Conservation (phyloP, 2,113 vertebrate species). For the Polyodon spathula region DNA sequence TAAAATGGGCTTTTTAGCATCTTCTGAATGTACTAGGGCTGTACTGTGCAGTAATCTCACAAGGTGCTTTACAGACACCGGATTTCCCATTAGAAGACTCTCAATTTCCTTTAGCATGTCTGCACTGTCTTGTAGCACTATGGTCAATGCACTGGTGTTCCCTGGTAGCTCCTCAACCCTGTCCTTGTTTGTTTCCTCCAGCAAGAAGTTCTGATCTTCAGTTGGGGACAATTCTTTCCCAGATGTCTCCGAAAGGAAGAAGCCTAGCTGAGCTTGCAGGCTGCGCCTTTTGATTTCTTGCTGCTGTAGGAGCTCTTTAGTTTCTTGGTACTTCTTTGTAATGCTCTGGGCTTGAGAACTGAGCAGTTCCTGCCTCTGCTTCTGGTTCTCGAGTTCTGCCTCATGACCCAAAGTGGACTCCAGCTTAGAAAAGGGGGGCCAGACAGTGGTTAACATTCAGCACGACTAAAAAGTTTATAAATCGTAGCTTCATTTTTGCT, state of each 20-base stretch:
- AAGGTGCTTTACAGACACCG: slow-evolving; percentile 47
- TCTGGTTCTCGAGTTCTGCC: slow-evolving; percentile 61
- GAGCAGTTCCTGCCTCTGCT: slow-evolving; percentile 66
- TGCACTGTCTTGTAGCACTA: slow-evolving; percentile 44
- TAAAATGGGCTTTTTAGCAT: slow-evolving; percentile 4
- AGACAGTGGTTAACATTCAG: slow-evolving; percentile 74
- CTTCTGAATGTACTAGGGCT: slow-evolving; percentile 18
- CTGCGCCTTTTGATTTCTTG: slow-evolving; percentile 70
- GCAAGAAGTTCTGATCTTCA: slow-evolving; percentile 35
- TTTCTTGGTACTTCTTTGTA: slow-evolving; percentile 74
- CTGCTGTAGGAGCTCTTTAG: slow-evolving; percentile 70
- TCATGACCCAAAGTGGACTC: slow-evolving; percentile 67
- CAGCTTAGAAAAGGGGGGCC: slow-evolving; percentile 76
- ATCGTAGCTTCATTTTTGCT: slow-evolving; percentile 34
- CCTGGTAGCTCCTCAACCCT: slow-evolving; percentile 32
- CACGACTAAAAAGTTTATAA: slow-evolving; percentile 53
- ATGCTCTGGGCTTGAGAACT: slow-evolving; percentile 70
- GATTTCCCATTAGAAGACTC: slow-evolving; percentile 34
- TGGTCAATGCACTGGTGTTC: slow-evolving; percentile 35
- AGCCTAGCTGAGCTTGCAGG: slow-evolving; percentile 71
- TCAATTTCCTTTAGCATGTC: slow-evolving; percentile 52
- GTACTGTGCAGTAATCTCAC: slow-evolving; percentile 38
- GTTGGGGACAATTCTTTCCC: slow-evolving; percentile 49
- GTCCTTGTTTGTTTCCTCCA: slow-evolving; percentile 26
- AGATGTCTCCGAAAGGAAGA: slow-evolving; percentile 54